Evolutionary conservation across 2,888 invertebrate genomes (phyloP).

Genomic region (Protodeltote pygarga): DNA sequence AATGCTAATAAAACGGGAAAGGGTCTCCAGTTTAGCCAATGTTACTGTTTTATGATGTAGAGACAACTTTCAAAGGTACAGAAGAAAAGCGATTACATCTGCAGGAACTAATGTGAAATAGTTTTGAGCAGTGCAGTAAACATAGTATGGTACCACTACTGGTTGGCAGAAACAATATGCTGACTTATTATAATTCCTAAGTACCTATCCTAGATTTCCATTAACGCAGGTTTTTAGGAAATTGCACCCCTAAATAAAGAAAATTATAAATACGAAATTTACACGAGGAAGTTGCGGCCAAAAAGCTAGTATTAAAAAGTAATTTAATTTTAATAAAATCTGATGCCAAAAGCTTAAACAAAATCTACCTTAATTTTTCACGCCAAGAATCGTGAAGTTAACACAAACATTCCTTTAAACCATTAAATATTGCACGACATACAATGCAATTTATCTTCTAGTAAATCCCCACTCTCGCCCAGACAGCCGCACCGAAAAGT

Average conservation of each 20-base stretch:
- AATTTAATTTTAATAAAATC: too few relatives aligned
- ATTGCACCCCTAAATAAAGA: too few relatives aligned
- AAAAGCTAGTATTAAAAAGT: too few relatives aligned
- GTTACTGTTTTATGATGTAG: not conserved
- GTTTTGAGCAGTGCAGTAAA: conserved; percentile 11
- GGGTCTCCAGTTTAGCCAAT: not conserved
- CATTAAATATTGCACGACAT: not conserved
- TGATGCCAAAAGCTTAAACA: too few relatives aligned
- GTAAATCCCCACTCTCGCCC: not conserved
- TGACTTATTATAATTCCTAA: not conserved
- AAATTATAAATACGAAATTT: too few relatives aligned
- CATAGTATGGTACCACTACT: conserved; percentile 18
- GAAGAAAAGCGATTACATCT: conserved; percentile 18
- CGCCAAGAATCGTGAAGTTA: too few relatives aligned
- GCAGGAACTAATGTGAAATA: conserved; percentile 28
- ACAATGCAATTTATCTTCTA: not conserved
- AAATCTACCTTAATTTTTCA: too few relatives aligned
- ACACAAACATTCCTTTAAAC: too few relatives aligned
- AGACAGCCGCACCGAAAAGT: not conserved
- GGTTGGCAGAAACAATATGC: too few relatives aligned
- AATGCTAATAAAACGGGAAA: conserved; percentile 8
- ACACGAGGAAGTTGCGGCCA: too few relatives aligned
- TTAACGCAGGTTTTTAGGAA: too few relatives aligned
- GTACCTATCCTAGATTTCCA: not conserved
- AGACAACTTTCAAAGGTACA: conserved; percentile 11